Conservation (phyloP, 2,113 vertebrate genomes). For the Ancistrus triradiatus region DNA sequence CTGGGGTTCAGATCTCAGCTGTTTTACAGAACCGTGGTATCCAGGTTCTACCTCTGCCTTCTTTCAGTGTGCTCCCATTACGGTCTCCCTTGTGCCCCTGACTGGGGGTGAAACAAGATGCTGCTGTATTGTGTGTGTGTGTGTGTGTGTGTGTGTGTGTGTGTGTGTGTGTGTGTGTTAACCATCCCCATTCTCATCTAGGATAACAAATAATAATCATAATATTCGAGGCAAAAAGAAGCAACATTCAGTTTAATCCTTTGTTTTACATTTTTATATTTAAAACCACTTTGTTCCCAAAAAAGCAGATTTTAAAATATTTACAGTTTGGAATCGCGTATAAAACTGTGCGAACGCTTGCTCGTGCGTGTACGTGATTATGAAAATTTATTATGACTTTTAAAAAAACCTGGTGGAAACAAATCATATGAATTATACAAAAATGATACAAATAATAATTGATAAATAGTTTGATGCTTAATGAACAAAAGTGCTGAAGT, state of each 20-base stretch:
- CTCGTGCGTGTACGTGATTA: background rate
- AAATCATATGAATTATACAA: background rate
- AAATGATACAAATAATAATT: background rate
- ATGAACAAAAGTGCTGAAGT: background rate
- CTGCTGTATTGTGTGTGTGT: background rate
- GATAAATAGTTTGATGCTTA: background rate
- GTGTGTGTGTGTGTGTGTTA: background rate
- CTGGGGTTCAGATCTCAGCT: too few species aligned
- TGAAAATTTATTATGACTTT: background rate
- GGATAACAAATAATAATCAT: too few species aligned
- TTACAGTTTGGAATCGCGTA: background rate
- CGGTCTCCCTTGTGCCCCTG: too few species aligned
- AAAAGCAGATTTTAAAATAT: background rate
- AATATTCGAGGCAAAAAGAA: too few species aligned
- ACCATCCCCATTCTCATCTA: too few species aligned
- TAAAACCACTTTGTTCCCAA: background rate
- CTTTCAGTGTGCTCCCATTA: too few species aligned
- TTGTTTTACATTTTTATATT: background rate
- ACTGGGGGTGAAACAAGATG: too few species aligned
- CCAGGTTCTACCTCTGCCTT: too few species aligned
- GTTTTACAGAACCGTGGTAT: too few species aligned
- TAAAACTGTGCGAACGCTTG: background rate
- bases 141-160: background rate
- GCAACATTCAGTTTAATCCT: background rate
- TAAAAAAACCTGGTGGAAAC: background rate